Evolutionary conservation across 2,888 invertebrate species (phyloP).

Genomic region (Zaprionus bogoriensis): DNA sequence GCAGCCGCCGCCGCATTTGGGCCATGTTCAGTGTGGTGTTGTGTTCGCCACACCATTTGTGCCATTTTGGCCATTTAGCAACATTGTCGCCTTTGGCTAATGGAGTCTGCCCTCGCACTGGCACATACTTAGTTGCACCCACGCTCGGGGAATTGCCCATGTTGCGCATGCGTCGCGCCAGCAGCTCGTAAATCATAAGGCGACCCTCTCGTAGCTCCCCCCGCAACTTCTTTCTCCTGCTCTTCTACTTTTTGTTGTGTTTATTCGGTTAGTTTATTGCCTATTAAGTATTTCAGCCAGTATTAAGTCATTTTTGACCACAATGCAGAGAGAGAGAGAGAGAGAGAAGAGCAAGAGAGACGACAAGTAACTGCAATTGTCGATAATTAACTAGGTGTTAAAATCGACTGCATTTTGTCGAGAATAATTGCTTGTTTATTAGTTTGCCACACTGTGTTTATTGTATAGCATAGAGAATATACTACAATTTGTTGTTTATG

Average conservation of each 20-base stretch:
- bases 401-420: neutral
- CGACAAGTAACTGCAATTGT: neutral
- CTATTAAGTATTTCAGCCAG: slow-evolving; percentile 49
- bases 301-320: slow-evolving; percentile 47
- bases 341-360: neutral
- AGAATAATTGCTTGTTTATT: neutral
- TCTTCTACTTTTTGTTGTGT: slow-evolving; percentile 8
- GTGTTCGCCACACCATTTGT: slow-evolving; percentile 5
- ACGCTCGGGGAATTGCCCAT: slow-evolving; percentile 54
- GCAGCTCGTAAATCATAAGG: slow-evolving; percentile 71
- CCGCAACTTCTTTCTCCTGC: slow-evolving; percentile 18
- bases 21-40: slow-evolving; percentile 2
- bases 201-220: slow-evolving; percentile 28
- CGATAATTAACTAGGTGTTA: neutral
- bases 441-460: neutral
- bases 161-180: slow-evolving; percentile 44
- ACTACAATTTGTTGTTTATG: neutral
- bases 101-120: slow-evolving; percentile 29
- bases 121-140: slow-evolving; percentile 43
- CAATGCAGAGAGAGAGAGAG: slow-evolving; percentile 7
- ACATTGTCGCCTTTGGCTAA: slow-evolving; percentile 47
- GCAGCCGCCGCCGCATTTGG: slow-evolving; percentile 17
- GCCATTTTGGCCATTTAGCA: slow-evolving; percentile 47
- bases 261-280: slow-evolving; percentile 46
- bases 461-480: neutral